A percentile compares a stretch with the other conserved stretches of the same genome.
phyloP scores from a whole-genome alignment of 2,888 invertebrate genomes.

The Timema podura region DNA sequence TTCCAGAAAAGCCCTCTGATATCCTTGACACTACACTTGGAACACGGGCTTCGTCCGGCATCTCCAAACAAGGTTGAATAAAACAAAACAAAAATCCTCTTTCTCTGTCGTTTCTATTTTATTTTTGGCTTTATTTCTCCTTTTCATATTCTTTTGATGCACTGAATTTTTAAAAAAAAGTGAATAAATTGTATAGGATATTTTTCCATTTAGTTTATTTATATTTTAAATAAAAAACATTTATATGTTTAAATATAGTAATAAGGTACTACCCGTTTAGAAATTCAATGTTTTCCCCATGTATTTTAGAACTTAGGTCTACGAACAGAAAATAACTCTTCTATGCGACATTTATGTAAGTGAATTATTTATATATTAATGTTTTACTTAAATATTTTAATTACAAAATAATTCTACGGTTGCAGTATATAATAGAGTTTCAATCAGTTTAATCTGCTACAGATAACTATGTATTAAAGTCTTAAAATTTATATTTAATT shows the following conservation, averaged over 20 bases:
- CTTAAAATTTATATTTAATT: no score
- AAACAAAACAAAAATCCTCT: conserved; percentile 17
- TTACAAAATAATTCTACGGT: no score
- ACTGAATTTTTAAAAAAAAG: background rate
- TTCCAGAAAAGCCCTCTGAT: conserved; percentile 33
- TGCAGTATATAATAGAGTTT: no score
- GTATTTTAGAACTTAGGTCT: no score
- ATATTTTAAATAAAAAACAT: conserved; percentile 1
- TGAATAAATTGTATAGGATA: background rate
- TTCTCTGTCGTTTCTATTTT: conserved; percentile 13
- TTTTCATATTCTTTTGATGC: conserved; percentile 4
- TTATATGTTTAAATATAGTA: background rate
- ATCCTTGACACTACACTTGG: conserved; percentile 33
- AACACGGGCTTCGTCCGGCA: conserved; percentile 30
- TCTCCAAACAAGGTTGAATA: conserved; percentile 32
- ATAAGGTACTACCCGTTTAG: background rate
- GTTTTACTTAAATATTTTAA: no score
- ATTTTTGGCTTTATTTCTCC: conserved; percentile 14
- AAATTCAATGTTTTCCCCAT: no score
- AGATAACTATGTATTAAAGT: no score
- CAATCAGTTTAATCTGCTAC: no score
- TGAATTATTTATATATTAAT: no score
- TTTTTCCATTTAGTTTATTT: background rate
- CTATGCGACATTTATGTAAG: no score
- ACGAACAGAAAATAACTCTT: no score